These are phyloP conservation scores for Macrophya alboannulata DNA, from an alignment of 2,888 invertebrate species.

Conservation along the genomic window DNA sequence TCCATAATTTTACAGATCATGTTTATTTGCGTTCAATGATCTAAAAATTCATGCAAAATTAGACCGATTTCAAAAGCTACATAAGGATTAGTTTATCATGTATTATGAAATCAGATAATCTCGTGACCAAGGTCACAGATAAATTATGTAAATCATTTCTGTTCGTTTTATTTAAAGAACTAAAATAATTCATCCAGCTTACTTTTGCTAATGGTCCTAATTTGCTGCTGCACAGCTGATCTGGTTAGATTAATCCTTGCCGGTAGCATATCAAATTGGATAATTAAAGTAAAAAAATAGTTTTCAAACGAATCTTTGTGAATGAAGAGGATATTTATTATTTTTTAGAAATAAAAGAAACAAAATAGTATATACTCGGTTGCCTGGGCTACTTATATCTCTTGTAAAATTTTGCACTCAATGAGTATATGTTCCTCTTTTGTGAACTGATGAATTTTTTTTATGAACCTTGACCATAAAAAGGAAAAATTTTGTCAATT, in stretches of 20 bases:
- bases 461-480: background rate
- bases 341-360: background rate
- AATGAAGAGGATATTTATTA: background rate
- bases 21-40: background rate
- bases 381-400: constrained; percentile 24
- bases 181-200: background rate
- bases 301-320: background rate
- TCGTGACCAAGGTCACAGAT: background rate
- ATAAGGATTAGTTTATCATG: background rate
- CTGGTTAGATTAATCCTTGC: background rate
- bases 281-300: constrained; percentile 13
- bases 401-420: background rate
- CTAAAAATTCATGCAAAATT: background rate
- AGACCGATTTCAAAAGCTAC: too few species aligned
- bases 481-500: background rate
- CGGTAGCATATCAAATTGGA: constrained; percentile 20
- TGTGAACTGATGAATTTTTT: background rate
- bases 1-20: too few species aligned
- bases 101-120: background rate
- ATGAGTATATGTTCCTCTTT: background rate
- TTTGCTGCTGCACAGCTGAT: constrained; percentile 11
- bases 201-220: constrained; percentile 40
- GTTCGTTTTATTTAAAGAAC: background rate
- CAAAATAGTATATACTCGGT: constrained; percentile 20
- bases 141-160: background rate